Evolutionary conservation across 92 coral and sea anemone genomes (phyloP), one percentile per base, ranked within the genome.

Genomic region (Hydrozoanthus gracilis): DNA sequence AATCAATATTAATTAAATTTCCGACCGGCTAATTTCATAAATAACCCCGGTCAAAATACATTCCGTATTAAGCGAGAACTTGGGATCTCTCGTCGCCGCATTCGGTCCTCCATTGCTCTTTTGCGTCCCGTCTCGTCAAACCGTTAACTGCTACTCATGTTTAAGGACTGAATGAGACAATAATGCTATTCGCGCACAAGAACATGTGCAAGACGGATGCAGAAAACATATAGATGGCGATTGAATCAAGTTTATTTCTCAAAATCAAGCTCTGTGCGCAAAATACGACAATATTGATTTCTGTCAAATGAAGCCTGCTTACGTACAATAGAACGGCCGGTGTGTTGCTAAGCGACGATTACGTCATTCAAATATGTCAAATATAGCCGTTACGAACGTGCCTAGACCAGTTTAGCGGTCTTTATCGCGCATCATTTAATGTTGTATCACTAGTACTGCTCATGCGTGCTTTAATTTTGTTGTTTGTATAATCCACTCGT

Each of bases 41-140:
- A 58, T 58, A 58, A 58, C 65, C 12, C 65, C 65, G 65, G 65
- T 58, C 65, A 58, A 58, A 58, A 58, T 58, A 58, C 65, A 58
- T 58, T 58, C 65, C 65, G 5, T 58, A 58, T 58, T 58, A 14
- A 58, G 65, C 65, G 65, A 58, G 65, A 58, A 58, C 65, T 58
- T 58, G 65, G 65, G 65, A 4, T 58, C 5, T 58, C 65, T 58
- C 65, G 65, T 58, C 65, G 65, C 65, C 65, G 6, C 65, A 58
- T 58, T 58, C n/a, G n/a, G n/a, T n/a, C 65, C 65, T 58, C 65
- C 65, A 3, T 58, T 58, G 65, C 65, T 58, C 65, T 58, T 58
- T 58, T 58, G 65, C 65, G 65, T 58, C 65, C 65, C 5, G 5
- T 4, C 65, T 58, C 65, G 65, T 58, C 65, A 58, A 58, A 58